Percentiles rank a stretch among this genome's conserved stretches.
These are phyloP conservation scores for Clavelina lepadiformis DNA, from an alignment of 23 tunicate genomes.

Conservation along the genomic window DNA sequence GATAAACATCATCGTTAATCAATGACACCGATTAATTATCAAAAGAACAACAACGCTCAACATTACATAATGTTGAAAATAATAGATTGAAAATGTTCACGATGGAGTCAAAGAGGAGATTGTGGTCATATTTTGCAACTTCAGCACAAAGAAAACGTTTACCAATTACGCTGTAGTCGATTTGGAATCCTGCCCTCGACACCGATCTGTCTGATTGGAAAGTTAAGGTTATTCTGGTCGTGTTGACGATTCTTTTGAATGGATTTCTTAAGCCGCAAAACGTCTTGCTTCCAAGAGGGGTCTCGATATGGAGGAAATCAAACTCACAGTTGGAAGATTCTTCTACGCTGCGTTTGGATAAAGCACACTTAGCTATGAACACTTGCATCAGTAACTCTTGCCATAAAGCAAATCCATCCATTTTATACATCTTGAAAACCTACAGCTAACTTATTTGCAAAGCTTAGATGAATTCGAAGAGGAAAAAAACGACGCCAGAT, in stretches of 20 bases:
- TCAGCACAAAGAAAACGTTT: background rate
- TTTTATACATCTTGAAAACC: too few relatives aligned
- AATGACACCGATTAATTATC: too few relatives aligned
- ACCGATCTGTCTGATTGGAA: slow-evolving; percentile 80
- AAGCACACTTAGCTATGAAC: background rate
- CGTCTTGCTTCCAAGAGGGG: background rate
- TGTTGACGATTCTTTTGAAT: slow-evolving; percentile 27
- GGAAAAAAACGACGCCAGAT: too few relatives aligned
- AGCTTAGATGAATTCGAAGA: too few relatives aligned
- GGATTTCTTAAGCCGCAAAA: slow-evolving; percentile 45
- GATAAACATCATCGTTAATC: too few relatives aligned
- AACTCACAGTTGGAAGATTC: slow-evolving; percentile 50
- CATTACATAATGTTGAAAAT: too few relatives aligned
- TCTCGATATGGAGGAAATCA: slow-evolving; percentile 31
- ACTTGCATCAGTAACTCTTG: background rate
- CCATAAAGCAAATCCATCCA: background rate
- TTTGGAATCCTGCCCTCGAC: slow-evolving; percentile 64
- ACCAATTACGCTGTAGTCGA: slow-evolving; percentile 49
- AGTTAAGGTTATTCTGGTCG: slow-evolving; percentile 37
- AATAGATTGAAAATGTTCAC: too few relatives aligned
- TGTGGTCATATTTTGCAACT: background rate
- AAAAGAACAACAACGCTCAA: background rate
- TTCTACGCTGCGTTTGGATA: slow-evolving; percentile 39
- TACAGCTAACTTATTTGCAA: too few relatives aligned
- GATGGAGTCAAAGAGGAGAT: background rate